Evolutionary conservation across 2,888 invertebrate genomes (phyloP), one percentile per base, ranked within the genome.

Genomic region (Macropis europaea): DNA sequence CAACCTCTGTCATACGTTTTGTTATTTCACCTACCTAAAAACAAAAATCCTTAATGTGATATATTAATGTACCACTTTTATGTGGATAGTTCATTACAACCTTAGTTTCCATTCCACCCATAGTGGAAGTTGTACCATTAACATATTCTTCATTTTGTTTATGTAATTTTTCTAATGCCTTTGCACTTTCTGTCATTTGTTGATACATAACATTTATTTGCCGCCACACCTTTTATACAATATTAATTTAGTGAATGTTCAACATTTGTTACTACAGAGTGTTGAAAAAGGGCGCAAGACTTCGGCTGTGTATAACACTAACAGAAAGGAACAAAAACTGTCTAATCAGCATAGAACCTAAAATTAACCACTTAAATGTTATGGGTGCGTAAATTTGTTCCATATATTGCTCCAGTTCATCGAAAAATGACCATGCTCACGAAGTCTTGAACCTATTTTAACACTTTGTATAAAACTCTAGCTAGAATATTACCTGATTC

Each of bases 161-260:
- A 91, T 95, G 94, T 36, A 97, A 92, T 77, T 94, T 93, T 71
- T 94, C 94, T n/a, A 97, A 90, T 2, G 95, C 92, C 38, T 93
- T 93, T 47, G 95, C 94, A 85, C 94, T 96, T 68, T 94, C 93
- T 28, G 93, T 94, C 85, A 97, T 93, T 87, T 97, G 96, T 83
- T 94, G 94, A 88, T 95, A 94, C 95, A 97, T 96, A 62, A 95
- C 94, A 74, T 96, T 96, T 81, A 97, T 97, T 89, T 97, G 97
- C 19, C 96, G 91, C 97, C 97, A 97, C 13, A 97, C 96, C 90
- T 89, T 24, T 11, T 68, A 32, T 4, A 30, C 62, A 50, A 56
- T 24, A 54, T 22, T 15, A 66, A 5, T 9, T 40, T 34, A 17
- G 26, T 15, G n/a, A 7, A 15, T 54, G n/a, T 54, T 62, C 4